A percentile compares a stretch with the other conserved stretches of the same genome.
phyloP scores from a whole-genome alignment of 1,140 invertebrate species.

The Chrysomallon squamiferum region DNA sequence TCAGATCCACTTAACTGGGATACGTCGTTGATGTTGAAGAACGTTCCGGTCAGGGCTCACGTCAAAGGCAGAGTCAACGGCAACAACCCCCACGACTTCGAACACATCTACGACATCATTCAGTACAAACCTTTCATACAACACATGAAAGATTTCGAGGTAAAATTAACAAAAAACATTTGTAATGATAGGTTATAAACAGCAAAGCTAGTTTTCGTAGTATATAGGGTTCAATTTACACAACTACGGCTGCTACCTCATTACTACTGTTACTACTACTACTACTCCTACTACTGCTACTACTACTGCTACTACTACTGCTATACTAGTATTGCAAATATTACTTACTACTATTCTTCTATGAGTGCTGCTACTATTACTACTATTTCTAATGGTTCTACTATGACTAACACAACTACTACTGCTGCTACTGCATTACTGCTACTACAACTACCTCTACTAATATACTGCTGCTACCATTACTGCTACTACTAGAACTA shows the following conservation, averaged over 20 bases:
- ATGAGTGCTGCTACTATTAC: background rate
- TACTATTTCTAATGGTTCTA: too few species aligned
- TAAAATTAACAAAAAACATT: background rate
- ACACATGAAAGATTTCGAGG: background rate
- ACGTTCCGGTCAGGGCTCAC: background rate
- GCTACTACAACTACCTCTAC: too few species aligned
- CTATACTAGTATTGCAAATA: background rate
- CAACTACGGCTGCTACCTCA: background rate
- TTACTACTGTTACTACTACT: background rate
- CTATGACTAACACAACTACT: too few species aligned
- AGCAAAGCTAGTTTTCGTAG: background rate
- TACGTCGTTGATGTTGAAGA: background rate
- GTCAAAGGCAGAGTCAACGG: background rate
- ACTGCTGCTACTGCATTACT: too few species aligned
- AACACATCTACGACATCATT: background rate
- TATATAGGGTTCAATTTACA: background rate
- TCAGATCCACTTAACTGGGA: conserved; percentile 1
- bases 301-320: too few species aligned
- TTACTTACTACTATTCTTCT: background rate
- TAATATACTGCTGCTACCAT: too few species aligned
- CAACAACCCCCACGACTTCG: conserved; percentile 1
- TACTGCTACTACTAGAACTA: too few species aligned
- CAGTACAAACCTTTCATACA: background rate
- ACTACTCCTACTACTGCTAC: background rate
- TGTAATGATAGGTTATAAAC: background rate